phyloP scores from a whole-genome alignment of 2,888 invertebrate species.

The Eubasilissa splendida region DNA sequence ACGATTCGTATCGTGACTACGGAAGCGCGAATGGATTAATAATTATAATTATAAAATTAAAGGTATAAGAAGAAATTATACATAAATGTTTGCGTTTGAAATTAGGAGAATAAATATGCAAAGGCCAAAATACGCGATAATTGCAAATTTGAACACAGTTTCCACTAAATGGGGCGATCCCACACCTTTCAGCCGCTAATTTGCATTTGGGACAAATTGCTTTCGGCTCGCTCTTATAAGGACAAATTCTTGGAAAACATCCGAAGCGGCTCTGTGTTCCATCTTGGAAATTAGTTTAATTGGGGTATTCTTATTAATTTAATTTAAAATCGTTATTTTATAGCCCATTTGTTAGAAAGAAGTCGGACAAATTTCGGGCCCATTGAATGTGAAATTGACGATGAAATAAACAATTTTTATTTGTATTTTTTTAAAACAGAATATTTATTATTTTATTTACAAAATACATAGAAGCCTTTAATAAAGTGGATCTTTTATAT shows the following conservation, averaged over 20 bases:
- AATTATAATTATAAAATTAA: too few species aligned
- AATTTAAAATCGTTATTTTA: slow-evolving; percentile 19
- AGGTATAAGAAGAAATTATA: slow-evolving; percentile 13
- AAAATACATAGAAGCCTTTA: too few species aligned
- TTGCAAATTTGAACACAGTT: slow-evolving; percentile 44
- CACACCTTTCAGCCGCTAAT: slow-evolving; percentile 34
- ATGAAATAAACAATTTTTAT: too few species aligned
- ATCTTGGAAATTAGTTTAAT: slow-evolving; percentile 15
- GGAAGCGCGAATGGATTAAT: too few species aligned
- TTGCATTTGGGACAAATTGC: slow-evolving; percentile 39
- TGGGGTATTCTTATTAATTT: slow-evolving; percentile 30
- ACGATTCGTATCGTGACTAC: too few species aligned
- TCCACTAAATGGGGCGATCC: slow-evolving; percentile 6
- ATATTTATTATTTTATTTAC: too few species aligned
- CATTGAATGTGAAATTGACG: background rate
- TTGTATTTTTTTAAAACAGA: too few species aligned
- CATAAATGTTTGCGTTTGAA: slow-evolving; percentile 1
- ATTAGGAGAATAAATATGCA: slow-evolving; percentile 37
- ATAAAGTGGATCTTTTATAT: too few species aligned
- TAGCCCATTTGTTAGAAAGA: slow-evolving; percentile 9
- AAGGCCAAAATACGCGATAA: slow-evolving; percentile 44
- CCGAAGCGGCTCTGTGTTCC: slow-evolving; percentile 5
- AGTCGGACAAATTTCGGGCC: background rate
- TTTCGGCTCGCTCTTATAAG: slow-evolving; percentile 15
- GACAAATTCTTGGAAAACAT: background rate